Evolutionary conservation across 2,113 vertebrate genomes (phyloP).

Genomic region (Gasterosteus nipponicus): DNA sequence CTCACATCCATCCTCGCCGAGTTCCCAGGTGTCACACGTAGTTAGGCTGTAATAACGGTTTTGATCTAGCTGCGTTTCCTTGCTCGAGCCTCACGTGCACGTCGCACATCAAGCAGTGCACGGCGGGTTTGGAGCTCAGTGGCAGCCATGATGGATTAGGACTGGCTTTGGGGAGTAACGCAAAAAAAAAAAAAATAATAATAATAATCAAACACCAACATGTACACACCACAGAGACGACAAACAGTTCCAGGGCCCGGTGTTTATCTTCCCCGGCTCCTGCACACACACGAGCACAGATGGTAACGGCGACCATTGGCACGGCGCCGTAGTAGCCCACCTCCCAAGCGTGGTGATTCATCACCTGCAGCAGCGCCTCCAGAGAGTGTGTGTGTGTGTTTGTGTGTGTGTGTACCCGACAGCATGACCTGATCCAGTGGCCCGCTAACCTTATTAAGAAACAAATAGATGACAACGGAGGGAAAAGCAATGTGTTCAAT

Average conservation of each 20-base stretch:
- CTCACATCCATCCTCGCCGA: constrained; percentile 5
- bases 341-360: constrained; percentile 74
- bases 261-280: constrained; percentile 64
- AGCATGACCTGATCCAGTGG: constrained; percentile 60
- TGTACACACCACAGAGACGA: constrained; percentile 47
- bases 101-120: constrained; percentile 41
- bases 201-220: constrained; percentile 28
- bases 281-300: constrained; percentile 56
- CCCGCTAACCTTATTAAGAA: constrained; percentile 70
- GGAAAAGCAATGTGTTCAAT: constrained; percentile 46
- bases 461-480: constrained; percentile 63
- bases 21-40: neutral
- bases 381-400: constrained; percentile 26
- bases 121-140: constrained; percentile 46
- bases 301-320: constrained; percentile 62
- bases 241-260: constrained; percentile 51
- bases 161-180: constrained; percentile 52
- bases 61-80: constrained; percentile 25
- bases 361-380: constrained; percentile 67
- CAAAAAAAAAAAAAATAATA: constrained; percentile 39
- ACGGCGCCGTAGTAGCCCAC: constrained; percentile 44
- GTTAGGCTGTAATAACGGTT: neutral
- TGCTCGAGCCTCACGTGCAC: constrained; percentile 38
- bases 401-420: constrained; percentile 26
- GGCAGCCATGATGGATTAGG: constrained; percentile 58